These are phyloP conservation scores for Ectemnius continuus DNA, from an alignment of 2,888 invertebrate genomes.

Conservation along the genomic window DNA sequence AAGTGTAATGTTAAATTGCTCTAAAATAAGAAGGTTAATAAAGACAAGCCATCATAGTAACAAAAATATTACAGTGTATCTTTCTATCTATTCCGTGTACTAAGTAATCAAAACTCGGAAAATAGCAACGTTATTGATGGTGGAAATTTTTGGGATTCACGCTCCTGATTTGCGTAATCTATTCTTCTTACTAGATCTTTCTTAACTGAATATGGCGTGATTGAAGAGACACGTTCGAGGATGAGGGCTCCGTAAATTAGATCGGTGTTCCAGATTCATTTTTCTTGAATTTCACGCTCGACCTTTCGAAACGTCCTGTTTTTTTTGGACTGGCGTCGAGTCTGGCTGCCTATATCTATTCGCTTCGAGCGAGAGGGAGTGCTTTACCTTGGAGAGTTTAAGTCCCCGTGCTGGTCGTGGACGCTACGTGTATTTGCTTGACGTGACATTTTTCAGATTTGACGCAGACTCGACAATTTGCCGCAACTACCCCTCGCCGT, in stretches of 20 bases:
- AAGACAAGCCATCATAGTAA: too few species aligned
- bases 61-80: too few species aligned
- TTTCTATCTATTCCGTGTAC: too few species aligned
- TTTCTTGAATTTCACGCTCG: conserved; percentile 37
- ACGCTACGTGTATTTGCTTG: neutral
- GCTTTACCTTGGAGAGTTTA: neutral
- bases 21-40: too few species aligned
- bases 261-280: conserved; percentile 47
- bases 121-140: too few species aligned
- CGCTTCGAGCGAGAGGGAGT: conserved; percentile 16
- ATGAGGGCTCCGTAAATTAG: conserved; percentile 36
- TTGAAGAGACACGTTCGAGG: neutral
- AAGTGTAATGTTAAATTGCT: too few species aligned
- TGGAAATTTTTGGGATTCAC: too few species aligned
- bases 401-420: neutral
- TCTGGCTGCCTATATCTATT: conserved; percentile 3
- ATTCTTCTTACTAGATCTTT: too few species aligned
- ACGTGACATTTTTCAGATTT: conserved; percentile 24
- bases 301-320: neutral
- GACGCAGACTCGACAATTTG: neutral
- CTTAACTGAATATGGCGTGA: too few species aligned
- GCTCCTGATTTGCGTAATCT: too few species aligned
- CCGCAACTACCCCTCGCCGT: neutral
- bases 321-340: neutral
- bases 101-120: too few species aligned